Base-by-base conservation (phyloP, 1,140 invertebrate genomes). In the Drosophila paulistorum region DNA sequence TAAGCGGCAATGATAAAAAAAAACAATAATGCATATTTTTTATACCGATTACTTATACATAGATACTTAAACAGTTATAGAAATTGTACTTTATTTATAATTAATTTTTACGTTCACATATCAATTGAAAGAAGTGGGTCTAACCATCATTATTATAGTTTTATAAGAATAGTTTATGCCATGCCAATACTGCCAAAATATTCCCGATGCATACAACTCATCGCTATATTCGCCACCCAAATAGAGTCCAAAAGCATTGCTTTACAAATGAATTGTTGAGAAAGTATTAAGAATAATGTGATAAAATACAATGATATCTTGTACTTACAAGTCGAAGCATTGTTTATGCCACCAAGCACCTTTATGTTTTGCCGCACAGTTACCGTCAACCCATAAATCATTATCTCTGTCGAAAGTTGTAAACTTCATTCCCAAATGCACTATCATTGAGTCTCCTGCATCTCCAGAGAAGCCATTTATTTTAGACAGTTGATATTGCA, bases 131-230 rank as follows among this genome's bases (percentile, higher is more conserved):
- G 11, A 10, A n/a, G 13, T 63, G 11, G 60, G 60, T 14, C 60
- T 39, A 3, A 48, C 20, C 60, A 63, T 63, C 41, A 63, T 63
- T 14, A 30, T 41, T 7, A 63, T 63, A 30, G n/a, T 7, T 20
- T 63, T 63, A 7, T 30, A 11, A 0, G 60, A 33, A 63, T 63
- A 63, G 7, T 10, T 0, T 2, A 0, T 3, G 9, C 26, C 60
- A 9, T 17, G 23, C 60, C 39, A 62, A 30, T 1, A 0, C 5
- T 3, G 5, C 41, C 57, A 58, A 9, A 33, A 14, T 33, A 58
- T 37, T 37, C 57, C 57, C 9, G 9, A 17, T 11, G n/a, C n/a
- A 5, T 2, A 1, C 9, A 45, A 17, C 6, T 11, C 23, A 3
- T 17, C 13, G 1, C 13, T 23, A 2, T 26, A 30, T 2, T 13